Conservation (phyloP, 2,888 invertebrate genomes). For the Marronus borbonicus region DNA sequence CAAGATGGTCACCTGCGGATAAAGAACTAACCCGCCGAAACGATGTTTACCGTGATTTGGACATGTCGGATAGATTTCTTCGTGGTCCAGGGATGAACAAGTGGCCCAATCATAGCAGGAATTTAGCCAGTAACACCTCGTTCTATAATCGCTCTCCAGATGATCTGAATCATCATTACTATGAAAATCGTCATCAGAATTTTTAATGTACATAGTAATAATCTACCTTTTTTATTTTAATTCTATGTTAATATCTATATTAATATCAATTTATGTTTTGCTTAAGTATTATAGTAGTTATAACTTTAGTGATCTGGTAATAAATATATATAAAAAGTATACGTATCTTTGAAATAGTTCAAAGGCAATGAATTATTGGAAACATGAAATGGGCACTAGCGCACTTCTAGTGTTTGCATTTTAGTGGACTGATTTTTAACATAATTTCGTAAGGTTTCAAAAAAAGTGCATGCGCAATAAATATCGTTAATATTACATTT, state of each 20-base stretch:
- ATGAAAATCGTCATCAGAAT: constrained; percentile 33
- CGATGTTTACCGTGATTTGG: constrained; percentile 12
- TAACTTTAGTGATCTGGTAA: not conserved
- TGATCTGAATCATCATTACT: constrained; percentile 9
- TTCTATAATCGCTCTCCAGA: constrained; percentile 3
- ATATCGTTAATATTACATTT: too few relatives aligned
- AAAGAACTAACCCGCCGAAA: too few relatives aligned
- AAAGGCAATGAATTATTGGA: too few relatives aligned
- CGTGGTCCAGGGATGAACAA: not conserved
- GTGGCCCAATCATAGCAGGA: constrained; percentile 28
- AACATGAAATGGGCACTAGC: too few relatives aligned
- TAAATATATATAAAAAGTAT: not conserved
- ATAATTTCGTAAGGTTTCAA: too few relatives aligned
- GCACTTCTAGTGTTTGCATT: too few relatives aligned
- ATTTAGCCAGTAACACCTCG: not conserved
- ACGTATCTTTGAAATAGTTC: too few relatives aligned
- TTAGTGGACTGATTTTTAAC: too few relatives aligned
- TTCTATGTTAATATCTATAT: constrained; percentile 7
- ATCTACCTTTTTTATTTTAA: not conserved
- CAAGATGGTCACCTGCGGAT: constrained; percentile 22
- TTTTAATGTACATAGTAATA: constrained; percentile 10
- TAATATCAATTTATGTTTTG: not conserved
- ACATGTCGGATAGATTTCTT: constrained; percentile 22
- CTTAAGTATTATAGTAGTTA: constrained; percentile 23
- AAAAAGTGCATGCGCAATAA: too few relatives aligned